Evolutionary conservation across 2,797 vertebrate genomes (phyloP).

Genomic region (Tapirus indicus): DNA sequence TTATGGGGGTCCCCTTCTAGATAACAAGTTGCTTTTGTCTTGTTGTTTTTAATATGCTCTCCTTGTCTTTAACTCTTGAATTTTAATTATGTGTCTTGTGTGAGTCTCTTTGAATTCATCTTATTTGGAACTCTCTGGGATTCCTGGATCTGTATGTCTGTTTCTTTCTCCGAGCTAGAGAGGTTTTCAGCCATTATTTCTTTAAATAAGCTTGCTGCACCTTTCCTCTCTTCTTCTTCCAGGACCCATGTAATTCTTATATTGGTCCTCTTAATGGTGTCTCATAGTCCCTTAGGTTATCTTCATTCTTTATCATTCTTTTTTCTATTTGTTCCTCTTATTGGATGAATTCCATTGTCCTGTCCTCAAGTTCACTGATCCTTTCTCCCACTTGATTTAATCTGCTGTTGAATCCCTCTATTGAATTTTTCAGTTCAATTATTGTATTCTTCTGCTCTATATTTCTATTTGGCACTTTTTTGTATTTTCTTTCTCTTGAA

Average conservation of each 20-base stretch:
- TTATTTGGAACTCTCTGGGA: neutral
- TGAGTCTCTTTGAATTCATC: neutral
- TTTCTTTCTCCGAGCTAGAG: neutral
- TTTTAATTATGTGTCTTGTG: neutral
- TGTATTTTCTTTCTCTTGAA: neutral
- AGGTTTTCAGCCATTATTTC: neutral
- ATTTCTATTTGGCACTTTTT: neutral
- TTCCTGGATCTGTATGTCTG: neutral
- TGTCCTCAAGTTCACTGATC: neutral
- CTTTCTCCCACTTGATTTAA: neutral
- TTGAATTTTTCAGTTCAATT: neutral
- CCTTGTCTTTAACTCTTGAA: too few species aligned
- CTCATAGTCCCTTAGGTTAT: neutral
- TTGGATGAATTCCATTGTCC: neutral
- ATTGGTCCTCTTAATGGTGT: neutral
- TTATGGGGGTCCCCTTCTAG: neutral
- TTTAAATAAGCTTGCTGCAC: neutral
- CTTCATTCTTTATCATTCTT: neutral
- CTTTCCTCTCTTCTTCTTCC: neutral
- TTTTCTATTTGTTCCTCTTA: neutral
- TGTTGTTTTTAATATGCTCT: neutral
- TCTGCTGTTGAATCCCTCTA: neutral
- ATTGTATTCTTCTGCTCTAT: neutral
- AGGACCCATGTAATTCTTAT: neutral
- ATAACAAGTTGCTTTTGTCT: neutral